Conservation (phyloP, 2,888 invertebrate genomes). For the Campopleginae sp. region DNA sequence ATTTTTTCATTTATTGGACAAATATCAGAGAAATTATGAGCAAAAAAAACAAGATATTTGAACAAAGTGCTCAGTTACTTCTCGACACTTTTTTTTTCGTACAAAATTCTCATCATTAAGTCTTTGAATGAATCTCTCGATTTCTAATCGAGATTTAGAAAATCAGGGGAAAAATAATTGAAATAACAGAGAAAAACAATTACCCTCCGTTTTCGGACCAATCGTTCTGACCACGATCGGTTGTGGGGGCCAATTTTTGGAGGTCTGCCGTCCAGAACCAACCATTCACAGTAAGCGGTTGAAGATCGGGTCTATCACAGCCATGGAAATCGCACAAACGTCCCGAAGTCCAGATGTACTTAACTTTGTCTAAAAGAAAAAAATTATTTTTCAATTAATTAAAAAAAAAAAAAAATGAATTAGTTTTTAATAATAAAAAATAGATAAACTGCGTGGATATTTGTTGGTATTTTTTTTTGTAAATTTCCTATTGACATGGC, state of each 20-base stretch:
- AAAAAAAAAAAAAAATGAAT: neutral
- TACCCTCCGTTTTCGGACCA: conserved; percentile 94
- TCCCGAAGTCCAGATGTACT: conserved; percentile 97
- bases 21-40: neutral
- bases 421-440: neutral
- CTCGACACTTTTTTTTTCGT: neutral
- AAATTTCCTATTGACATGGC: neutral
- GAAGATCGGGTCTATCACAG: conserved; percentile 93
- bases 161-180: neutral
- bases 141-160: too few relatives aligned
- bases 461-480: neutral
- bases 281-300: conserved; percentile 92
- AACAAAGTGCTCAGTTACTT: neutral
- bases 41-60: neutral
- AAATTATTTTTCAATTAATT: neutral
- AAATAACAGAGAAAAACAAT: conserved; percentile 53
- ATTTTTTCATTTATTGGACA: too few relatives aligned
- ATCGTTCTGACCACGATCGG: conserved; percentile 92
- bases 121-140: neutral
- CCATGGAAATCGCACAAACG: conserved; percentile 96
- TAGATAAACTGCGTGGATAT: neutral
- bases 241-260: conserved; percentile 93
- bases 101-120: neutral
- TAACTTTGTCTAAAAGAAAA: conserved; percentile 86
- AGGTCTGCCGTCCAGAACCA: conserved; percentile 97